phyloP scores from a whole-genome alignment of 2,113 vertebrate species.

The Chamaetylas fuelleborni region DNA sequence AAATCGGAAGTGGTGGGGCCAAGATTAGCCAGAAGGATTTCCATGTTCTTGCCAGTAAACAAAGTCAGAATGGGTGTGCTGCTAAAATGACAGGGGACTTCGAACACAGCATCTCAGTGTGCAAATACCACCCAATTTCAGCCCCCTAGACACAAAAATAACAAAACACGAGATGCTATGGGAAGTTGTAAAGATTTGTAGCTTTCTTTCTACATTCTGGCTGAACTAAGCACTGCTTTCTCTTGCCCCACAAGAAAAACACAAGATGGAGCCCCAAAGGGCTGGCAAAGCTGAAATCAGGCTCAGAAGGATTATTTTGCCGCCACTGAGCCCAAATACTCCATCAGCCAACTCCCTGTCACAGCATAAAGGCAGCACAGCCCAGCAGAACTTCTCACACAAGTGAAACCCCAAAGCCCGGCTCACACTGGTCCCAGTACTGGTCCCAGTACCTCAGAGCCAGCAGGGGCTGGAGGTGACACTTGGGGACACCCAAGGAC shows the following conservation, averaged over 20 bases:
- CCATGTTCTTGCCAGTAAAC: neutral
- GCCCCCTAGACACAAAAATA: neutral
- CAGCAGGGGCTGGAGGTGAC: neutral
- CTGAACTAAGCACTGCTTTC: neutral
- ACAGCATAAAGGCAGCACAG: neutral
- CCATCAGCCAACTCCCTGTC: neutral
- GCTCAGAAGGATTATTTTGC: neutral
- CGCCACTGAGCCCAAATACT: neutral
- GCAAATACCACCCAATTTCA: neutral
- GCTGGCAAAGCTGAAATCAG: neutral
- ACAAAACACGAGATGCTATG: fast-evolving
- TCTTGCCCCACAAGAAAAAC: neutral
- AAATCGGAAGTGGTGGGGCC: neutral
- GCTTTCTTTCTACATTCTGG: neutral
- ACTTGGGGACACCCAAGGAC: neutral
- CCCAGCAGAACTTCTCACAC: neutral
- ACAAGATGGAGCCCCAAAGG: neutral
- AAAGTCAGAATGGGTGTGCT: fast-evolving
- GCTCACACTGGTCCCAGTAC: neutral
- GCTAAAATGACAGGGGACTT: neutral
- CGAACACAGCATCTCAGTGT: neutral
- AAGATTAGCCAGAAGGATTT: neutral
- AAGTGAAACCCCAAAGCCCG: neutral
- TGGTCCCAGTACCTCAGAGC: neutral
- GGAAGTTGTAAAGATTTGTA: neutral